These are phyloP conservation scores for Muscicapa striata DNA, from an alignment of 2,797 vertebrate species.

Conservation along the genomic window DNA sequence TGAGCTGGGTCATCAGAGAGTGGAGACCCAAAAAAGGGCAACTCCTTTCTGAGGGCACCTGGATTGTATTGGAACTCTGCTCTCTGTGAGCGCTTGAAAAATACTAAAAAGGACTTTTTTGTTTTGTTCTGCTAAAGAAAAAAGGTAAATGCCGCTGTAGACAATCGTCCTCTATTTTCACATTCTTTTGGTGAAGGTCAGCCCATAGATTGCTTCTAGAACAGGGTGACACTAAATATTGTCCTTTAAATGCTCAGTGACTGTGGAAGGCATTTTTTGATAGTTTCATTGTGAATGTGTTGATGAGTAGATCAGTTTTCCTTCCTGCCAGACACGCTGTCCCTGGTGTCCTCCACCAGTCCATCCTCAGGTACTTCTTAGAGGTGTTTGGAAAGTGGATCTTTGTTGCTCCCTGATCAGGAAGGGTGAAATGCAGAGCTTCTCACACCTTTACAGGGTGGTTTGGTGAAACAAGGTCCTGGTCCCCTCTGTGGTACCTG, in stretches of 20 bases:
- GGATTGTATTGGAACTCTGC: neutral
- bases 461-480: neutral
- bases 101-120: neutral
- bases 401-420: neutral
- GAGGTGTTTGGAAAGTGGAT: neutral
- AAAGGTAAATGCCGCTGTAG: neutral
- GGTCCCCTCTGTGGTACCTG: fast-evolving
- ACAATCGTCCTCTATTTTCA: neutral
- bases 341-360: neutral
- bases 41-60: neutral
- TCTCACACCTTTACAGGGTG: neutral
- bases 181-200: conserved; percentile 42
- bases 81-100: neutral
- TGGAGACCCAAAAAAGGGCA: neutral
- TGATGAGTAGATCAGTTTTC: neutral
- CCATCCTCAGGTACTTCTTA: neutral
- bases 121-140: neutral
- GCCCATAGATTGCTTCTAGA: neutral
- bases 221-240: neutral
- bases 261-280: neutral
- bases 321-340: neutral
- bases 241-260: neutral
- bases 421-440: neutral
- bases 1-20: neutral
- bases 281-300: neutral